Conservation (phyloP, 2,888 invertebrate genomes). For the Erebia ligea region DNA sequence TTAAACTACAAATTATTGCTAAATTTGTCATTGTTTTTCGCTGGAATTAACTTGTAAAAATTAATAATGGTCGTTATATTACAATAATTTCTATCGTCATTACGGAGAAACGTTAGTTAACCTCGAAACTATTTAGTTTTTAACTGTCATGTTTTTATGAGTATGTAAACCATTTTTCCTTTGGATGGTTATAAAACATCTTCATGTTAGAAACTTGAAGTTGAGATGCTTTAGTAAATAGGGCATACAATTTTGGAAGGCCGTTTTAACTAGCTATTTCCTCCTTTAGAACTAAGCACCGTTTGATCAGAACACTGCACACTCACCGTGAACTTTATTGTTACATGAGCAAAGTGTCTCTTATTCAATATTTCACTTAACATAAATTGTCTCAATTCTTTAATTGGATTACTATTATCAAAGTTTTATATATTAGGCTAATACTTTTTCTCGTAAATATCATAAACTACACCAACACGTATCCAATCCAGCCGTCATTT, state of each 20-base stretch:
- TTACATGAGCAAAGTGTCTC: slow-evolving; percentile 73
- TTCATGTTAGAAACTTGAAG: slow-evolving; percentile 1
- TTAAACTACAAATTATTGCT: slow-evolving; percentile 16
- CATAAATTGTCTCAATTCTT: slow-evolving; percentile 57
- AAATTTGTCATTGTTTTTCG: background rate
- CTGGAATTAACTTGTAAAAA: background rate
- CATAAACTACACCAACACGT: slow-evolving; percentile 82
- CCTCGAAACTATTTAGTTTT: slow-evolving; percentile 32
- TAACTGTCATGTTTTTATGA: slow-evolving; percentile 12
- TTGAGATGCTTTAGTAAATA: slow-evolving; percentile 33
- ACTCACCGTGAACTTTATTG: slow-evolving; percentile 75
- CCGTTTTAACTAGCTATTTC: slow-evolving; percentile 54
- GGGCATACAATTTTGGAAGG: slow-evolving; percentile 32
- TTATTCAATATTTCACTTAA: slow-evolving; percentile 65
- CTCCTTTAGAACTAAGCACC: slow-evolving; percentile 56
- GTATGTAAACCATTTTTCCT: background rate
- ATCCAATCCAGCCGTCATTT: slow-evolving; percentile 82
- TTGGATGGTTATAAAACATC: background rate
- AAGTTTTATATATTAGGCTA: slow-evolving; percentile 67
- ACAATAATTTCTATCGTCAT: slow-evolving; percentile 26
- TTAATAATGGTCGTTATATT: background rate
- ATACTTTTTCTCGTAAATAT: slow-evolving; percentile 82
- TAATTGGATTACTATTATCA: slow-evolving; percentile 54
- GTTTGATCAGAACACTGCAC: slow-evolving; percentile 64
- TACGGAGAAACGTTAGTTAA: slow-evolving; percentile 30